Evolutionary conservation across 2,113 vertebrate species (phyloP), one percentile per base, ranked within the genome.

Genomic region (Crotalus viridis): DNA sequence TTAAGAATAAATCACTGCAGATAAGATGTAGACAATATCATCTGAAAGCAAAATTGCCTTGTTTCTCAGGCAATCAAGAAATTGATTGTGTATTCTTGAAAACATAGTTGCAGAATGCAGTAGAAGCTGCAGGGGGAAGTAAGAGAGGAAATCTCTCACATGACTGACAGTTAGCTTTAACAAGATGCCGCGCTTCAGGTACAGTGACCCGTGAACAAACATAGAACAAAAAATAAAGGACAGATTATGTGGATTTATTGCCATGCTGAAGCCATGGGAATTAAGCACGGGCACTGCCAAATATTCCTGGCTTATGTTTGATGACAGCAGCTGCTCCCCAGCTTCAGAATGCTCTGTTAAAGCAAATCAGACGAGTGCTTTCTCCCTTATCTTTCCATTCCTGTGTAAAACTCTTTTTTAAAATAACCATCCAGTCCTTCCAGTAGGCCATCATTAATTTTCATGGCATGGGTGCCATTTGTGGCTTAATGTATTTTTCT

Each of bases 191-290:
- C 5, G n/a, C 91, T 48, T 55, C 61, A 46, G 19, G 52, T 90
- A 69, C 56, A n/a, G 87, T 69, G 81, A 2, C 69, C 46, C 54
- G 1, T 59, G 90, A 93, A 93, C 52, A 92, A 39, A 57, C 28
- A 85, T 39, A 22, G 51, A 52, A 86, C 1, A 69, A 87, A 90
- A 94, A 94, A n/a, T 69, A 64, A 93, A 26, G 90, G 43, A 51
- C 91, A 90, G 91, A n/a, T 0, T 15, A 15, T 7, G 17, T 13
- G n/a, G 5, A 7, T 9, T 13, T 48, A 12, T 22, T 90, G 48
- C 48, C 89, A 10, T 5, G 2, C 33, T 64, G 26, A 64, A 64
- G 26, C 26, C 61, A 64, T 64, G 61, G 61, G 61, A n/a, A 64
- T 64, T 64, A 64, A 28, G 61, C 24, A 64, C 12, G 10, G 61